Base-by-base conservation (phyloP, 2,797 vertebrate genomes). In the Rhodeus uyekii region DNA sequence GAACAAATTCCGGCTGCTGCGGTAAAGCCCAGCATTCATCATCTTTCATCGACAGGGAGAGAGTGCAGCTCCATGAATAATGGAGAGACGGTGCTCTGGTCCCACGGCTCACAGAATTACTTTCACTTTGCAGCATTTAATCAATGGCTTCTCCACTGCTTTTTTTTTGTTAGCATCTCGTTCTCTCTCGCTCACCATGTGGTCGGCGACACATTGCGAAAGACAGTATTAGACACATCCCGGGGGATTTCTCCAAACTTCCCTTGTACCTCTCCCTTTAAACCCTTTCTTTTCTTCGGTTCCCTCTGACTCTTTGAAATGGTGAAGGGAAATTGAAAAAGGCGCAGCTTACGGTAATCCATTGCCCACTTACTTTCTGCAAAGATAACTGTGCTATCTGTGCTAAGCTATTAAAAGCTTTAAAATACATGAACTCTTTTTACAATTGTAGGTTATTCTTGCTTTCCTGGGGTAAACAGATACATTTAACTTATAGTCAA, bases 101-200 rank as follows among this genome's bases (percentile, higher is more conserved):
- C 91, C 91, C 92, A 87, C 80, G 55, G 89, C 90, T 89, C 63
- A n/a, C 87, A 88, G 91, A 94, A 93, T 92, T 92, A 92, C 91
- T 92, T 91, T 90, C 92, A 93, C 91, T 92, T 93, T 93, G 87
- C 90, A 91, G 90, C 92, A 92, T 93, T 94, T 93, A 94, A 94
- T 95, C 93, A 94, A 94, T 94, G 91, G 83, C 89, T 90, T 86
- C 88, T 80, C 78, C 84, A 83, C 82, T 91, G 88, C 88, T 90
- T 90, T 91, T 90, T 88, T 42, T 90, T 87, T 44, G 64, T 76
- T 64, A 55, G 82, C 81, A 76, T 81, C 69, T 46, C 60, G 39
- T 61, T 67, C 76, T 81, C 84, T 67, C 76, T 83, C 83, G 85
- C 81, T 83, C 63, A 64, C 72, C 67, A 38, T 61, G 76, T 63